These are phyloP conservation scores for Entomobrya proxima DNA, from an alignment of 2,888 invertebrate genomes.

Conservation along the genomic window DNA sequence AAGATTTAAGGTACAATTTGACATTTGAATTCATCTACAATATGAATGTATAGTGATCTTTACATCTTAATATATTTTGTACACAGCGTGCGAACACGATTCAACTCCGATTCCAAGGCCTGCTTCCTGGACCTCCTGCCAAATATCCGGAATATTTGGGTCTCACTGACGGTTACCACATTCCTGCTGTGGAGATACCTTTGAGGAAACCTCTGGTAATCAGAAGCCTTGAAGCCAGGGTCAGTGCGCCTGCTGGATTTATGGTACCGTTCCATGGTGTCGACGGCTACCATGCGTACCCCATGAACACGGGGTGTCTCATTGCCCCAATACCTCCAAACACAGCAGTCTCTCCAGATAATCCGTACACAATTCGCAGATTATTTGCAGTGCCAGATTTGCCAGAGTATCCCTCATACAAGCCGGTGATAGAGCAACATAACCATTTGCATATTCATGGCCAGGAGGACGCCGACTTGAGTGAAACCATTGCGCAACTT, in stretches of 20 bases:
- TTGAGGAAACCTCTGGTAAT: conserved; percentile 70
- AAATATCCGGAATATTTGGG: conserved; percentile 62
- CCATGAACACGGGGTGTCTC: conserved; percentile 64
- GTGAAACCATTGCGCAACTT: conserved; percentile 28
- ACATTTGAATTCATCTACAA: background rate
- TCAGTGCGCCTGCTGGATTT: conserved; percentile 72
- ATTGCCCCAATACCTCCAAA: conserved; percentile 63
- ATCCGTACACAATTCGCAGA: conserved; percentile 61
- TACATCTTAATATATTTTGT: background rate
- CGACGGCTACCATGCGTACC: conserved; percentile 56
- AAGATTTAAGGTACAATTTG: conserved; percentile 6
- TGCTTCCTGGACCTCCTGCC: background rate
- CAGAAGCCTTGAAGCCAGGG: conserved; percentile 53
- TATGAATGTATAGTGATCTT: background rate
- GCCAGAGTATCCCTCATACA: conserved; percentile 63
- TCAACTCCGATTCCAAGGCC: conserved; percentile 1
- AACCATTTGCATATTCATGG: conserved; percentile 60
- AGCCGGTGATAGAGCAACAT: conserved; percentile 49
- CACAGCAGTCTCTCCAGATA: conserved; percentile 46
- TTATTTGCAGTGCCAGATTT: conserved; percentile 65
- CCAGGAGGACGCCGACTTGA: conserved; percentile 30
- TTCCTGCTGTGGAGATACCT: conserved; percentile 74
- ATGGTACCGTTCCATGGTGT: conserved; percentile 62
- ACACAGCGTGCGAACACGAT: conserved; percentile 33
- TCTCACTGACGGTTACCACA: conserved; percentile 69